A percentile compares a stretch with the other conserved stretches of the same genome.
These are phyloP conservation scores for Spodoptera picta DNA, from an alignment of 2,888 invertebrate genomes.

Conservation along the genomic window DNA sequence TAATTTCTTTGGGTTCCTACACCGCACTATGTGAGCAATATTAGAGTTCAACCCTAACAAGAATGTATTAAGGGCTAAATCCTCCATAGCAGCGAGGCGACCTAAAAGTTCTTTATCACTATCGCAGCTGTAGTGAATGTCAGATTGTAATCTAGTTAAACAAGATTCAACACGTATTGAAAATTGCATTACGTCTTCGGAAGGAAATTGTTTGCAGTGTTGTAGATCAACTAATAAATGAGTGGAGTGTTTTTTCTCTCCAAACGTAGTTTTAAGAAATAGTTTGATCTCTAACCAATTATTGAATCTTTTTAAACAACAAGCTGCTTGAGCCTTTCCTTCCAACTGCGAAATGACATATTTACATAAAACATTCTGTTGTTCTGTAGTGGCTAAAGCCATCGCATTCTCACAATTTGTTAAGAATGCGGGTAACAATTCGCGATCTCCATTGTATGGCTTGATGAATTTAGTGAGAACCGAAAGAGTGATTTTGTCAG, in stretches of 20 bases:
- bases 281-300: neutral
- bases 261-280: conserved; percentile 1
- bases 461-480: conserved; percentile 1
- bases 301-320: neutral
- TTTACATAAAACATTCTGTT: conserved; percentile 1
- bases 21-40: no score
- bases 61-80: no score
- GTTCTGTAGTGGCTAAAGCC: neutral
- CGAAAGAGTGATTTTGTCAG: neutral
- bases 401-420: conserved; percentile 2
- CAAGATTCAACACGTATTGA: neutral
- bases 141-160: neutral
- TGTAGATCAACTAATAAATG: conserved; percentile 1
- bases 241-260: neutral
- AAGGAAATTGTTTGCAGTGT: neutral
- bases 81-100: no score
- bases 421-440: neutral
- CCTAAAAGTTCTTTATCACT: no score
- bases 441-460: neutral
- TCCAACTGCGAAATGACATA: neutral
- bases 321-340: neutral
- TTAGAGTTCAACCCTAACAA: no score
- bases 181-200: neutral
- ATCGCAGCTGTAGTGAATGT: no score
- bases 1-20: no score